Percentiles rank a stretch among this genome's conserved stretches.
phyloP scores from a whole-genome alignment of 2,113 vertebrate genomes.

The Suricata suricatta region DNA sequence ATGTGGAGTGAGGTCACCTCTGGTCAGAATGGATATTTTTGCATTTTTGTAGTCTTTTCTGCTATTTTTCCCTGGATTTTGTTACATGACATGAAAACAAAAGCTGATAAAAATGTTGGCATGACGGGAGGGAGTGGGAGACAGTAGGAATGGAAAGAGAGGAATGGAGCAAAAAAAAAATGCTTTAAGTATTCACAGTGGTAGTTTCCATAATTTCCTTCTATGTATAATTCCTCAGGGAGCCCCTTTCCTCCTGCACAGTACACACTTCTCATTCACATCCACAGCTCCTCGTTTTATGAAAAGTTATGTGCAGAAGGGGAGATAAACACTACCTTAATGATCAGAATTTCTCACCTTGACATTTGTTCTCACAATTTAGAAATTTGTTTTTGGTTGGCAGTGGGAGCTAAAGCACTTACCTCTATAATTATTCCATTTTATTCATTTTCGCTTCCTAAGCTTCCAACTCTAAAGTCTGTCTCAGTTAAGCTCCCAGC shows the following conservation, averaged over 20 bases:
- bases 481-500: neutral
- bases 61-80: conserved; percentile 57
- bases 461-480: neutral
- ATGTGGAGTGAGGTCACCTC: conserved; percentile 28
- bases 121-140: conserved; percentile 7
- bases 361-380: neutral
- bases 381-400: conserved; percentile 17
- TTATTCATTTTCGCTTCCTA: neutral
- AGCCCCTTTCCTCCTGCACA: neutral
- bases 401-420: neutral
- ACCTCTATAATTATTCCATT: neutral
- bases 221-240: neutral
- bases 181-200: neutral
- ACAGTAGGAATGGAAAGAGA: neutral
- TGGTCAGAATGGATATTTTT: conserved; percentile 66
- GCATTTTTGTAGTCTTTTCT: conserved; percentile 37
- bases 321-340: neutral
- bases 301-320: neutral
- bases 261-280: neutral
- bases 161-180: neutral
- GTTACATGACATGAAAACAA: conserved; percentile 65
- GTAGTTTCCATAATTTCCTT: conserved; percentile 26
- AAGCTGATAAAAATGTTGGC: conserved; percentile 68
- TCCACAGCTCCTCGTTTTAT: neutral
- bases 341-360: conserved; percentile 27